Evolutionary conservation across 2,888 invertebrate genomes (phyloP).

Genomic region (Himalopsyche kuldschensis): DNA sequence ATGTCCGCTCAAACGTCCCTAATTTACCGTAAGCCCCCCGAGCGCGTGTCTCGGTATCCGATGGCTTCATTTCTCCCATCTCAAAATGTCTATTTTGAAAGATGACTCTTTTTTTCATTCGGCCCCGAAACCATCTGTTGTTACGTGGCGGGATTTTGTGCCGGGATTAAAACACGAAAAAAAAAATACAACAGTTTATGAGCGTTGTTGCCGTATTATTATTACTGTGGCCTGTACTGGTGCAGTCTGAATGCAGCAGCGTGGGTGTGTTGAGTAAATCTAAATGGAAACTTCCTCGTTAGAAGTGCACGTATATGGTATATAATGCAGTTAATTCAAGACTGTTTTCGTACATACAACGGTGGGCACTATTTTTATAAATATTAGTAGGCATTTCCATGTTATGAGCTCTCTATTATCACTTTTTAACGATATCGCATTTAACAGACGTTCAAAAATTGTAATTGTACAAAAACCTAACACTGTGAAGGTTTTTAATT

Average conservation of each 20-base stretch:
- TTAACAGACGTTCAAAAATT: too few relatives aligned
- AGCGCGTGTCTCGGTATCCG: neutral
- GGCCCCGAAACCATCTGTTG: slow-evolving; percentile 5
- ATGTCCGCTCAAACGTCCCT: slow-evolving; percentile 13
- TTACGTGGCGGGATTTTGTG: neutral
- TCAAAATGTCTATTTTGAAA: slow-evolving; percentile 3
- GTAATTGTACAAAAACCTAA: too few relatives aligned
- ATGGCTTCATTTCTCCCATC: neutral
- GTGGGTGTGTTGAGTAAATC: neutral
- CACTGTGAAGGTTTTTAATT: too few relatives aligned
- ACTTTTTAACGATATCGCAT: too few relatives aligned
- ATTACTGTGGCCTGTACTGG: neutral
- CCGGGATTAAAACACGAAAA: neutral
- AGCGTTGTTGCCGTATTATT: neutral
- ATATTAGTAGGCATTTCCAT: too few relatives aligned
- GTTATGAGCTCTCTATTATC: too few relatives aligned
- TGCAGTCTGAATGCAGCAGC: neutral
- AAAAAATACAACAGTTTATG: neutral
- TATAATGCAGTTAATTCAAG: too few relatives aligned
- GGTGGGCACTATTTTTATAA: too few relatives aligned
- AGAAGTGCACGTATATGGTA: too few relatives aligned
- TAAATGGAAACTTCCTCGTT: too few relatives aligned
- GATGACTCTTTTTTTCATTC: neutral
- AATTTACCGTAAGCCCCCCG: slow-evolving; percentile 20
- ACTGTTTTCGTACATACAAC: too few relatives aligned